Evolutionary conservation across 2,888 invertebrate species (phyloP).

Genomic region (Sclerodermus sp.): DNA sequence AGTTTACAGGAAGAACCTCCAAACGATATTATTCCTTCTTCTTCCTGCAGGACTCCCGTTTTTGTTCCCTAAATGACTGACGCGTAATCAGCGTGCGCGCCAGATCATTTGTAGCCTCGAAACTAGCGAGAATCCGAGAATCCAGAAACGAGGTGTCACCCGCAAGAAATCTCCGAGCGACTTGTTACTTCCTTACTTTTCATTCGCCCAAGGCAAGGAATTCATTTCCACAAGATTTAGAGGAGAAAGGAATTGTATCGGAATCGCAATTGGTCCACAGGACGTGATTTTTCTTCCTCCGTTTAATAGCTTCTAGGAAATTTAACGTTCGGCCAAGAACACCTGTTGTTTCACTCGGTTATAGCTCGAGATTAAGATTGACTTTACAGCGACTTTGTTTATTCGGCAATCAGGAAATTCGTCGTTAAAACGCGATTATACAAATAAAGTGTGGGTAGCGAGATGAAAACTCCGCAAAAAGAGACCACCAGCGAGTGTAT

Average conservation of each 20-base stretch:
- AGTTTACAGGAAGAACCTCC: conserved; percentile 34
- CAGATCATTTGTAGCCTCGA: not conserved
- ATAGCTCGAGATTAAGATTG: too few relatives aligned
- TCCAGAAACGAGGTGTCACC: conserved; percentile 26
- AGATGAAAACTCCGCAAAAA: too few relatives aligned
- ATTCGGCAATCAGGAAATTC: too few relatives aligned
- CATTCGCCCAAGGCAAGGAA: not conserved
- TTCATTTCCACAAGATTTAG: not conserved
- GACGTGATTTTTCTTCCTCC: too few relatives aligned
- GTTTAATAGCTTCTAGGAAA: too few relatives aligned
- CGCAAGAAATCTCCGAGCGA: conserved; percentile 15
- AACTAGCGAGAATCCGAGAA: too few relatives aligned
- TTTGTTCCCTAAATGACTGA: conserved; percentile 21
- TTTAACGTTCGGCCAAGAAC: too few relatives aligned
- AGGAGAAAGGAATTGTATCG: not conserved
- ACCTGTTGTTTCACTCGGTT: too few relatives aligned
- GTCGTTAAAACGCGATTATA: too few relatives aligned
- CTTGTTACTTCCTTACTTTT: not conserved
- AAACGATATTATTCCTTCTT: conserved; percentile 37
- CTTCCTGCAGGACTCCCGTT: not conserved
- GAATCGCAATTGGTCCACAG: not conserved
- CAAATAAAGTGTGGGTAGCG: too few relatives aligned
- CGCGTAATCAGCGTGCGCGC: conserved; percentile 19
- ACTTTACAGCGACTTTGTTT: too few relatives aligned
- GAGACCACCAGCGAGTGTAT: too few relatives aligned